These are phyloP conservation scores for Rallus crepitans DNA, from an alignment of 2,797 vertebrate species.

Conservation along the genomic window DNA sequence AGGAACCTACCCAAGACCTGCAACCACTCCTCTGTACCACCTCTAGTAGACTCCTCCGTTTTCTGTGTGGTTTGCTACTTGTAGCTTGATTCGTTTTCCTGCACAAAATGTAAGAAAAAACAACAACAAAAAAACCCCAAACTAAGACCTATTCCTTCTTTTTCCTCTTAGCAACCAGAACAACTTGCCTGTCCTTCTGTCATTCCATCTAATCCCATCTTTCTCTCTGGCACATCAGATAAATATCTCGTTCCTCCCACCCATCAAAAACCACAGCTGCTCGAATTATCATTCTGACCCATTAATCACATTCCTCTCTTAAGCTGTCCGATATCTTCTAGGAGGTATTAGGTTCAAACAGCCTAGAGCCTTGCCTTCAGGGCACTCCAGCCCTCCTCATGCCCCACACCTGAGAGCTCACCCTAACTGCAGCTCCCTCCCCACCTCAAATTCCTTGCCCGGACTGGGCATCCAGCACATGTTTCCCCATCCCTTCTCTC, in stretches of 20 bases:
- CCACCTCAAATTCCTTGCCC: not conserved
- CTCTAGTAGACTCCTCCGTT: not conserved
- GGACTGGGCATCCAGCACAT: not conserved
- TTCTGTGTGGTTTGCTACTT: not conserved
- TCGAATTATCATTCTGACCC: slow-evolving; percentile 16
- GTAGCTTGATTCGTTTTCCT: not conserved
- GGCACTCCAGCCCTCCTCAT: not conserved
- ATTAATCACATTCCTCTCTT: not conserved
- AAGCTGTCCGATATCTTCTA: not conserved
- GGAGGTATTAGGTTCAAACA: not conserved
- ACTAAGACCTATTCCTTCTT: not conserved
- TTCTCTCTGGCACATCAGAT: not conserved
- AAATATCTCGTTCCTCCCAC: not conserved
- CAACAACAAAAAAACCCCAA: not conserved
- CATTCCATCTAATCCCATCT: not conserved
- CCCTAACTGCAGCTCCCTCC: not conserved
- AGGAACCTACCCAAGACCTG: not conserved
- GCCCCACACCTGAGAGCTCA: not conserved
- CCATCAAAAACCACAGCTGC: slow-evolving; percentile 15
- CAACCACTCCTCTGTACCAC: not conserved
- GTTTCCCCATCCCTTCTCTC: not conserved
- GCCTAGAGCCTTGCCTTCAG: not conserved
- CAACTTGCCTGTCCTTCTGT: not conserved
- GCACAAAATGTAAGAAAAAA: not conserved
- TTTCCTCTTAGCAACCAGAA: not conserved